Base-by-base conservation (phyloP, 2,113 vertebrate genomes). In the Todiramphus chloris region DNA sequence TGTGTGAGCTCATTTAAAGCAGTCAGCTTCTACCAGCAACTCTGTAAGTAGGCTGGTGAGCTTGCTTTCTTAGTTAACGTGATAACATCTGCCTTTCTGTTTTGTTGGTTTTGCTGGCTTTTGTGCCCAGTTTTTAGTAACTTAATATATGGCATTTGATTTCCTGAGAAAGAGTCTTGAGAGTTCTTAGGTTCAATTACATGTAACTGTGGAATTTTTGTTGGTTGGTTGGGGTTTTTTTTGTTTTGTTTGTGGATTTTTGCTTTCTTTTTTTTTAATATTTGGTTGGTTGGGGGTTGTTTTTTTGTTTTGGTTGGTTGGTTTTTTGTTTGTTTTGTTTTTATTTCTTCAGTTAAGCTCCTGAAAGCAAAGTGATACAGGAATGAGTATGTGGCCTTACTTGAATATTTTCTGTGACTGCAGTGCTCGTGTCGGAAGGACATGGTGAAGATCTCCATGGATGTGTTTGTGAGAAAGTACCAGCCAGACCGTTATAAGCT, bases 381-480 rank as follows among this genome's bases (percentile, higher is more conserved):
- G 48, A 77, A 79, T 37, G 39, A 33, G 17, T 31, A 43, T 63
- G 21, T 84, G 35, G 10, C 41, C 67, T 94, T 62, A 89, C 30
- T 37, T 86, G 25, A 35, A 2, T 91, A 27, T 94, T 87, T 90
- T 89, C 20, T 90, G 31, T 83, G n/a, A 60, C 35, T 96, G 64
- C 97, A 99, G 99, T 99, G 99, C 94, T 99, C 99, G 0, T 99
- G 99, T 90, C 98, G 99, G 48, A 99, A 99, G 96, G 99, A 99
- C 93, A 99, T 99, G 98, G 99, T 99, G 94, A 99, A 99, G 98
- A 99, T 99, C 86, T 99, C 99, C 78, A 99, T 99, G 99, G 99
- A 99, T 14, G 98, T 99, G 72, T 99, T 99, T 92, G 99, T 99
- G 82, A 98, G 98, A 85, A 99, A 99, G 95, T 99, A 99, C 95